Evolutionary conservation across 2,797 vertebrate genomes (phyloP).

Genomic region (Malacoctenus gilli): DNA sequence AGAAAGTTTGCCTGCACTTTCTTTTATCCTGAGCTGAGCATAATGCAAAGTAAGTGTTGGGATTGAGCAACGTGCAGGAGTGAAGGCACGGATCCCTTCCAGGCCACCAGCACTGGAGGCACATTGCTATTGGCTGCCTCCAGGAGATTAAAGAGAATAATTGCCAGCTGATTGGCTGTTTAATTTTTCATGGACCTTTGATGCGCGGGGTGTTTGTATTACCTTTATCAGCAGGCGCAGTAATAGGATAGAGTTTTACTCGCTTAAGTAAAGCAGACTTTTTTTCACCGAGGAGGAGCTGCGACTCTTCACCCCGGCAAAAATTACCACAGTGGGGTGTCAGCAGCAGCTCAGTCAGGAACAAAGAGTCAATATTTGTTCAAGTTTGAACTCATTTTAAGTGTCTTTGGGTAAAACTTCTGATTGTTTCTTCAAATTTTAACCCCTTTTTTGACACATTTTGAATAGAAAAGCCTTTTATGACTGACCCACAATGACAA

Average conservation of each 20-base stretch:
- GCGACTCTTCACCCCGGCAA: conserved; percentile 16
- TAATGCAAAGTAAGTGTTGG: conserved; percentile 79
- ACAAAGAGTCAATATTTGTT: too few species aligned
- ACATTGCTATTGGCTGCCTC: conserved; percentile 83
- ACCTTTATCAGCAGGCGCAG: conserved; percentile 77
- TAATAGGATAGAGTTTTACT: conserved; percentile 74
- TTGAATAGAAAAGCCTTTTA: too few species aligned
- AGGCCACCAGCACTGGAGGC: conserved; percentile 75
- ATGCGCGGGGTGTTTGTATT: conserved; percentile 76
- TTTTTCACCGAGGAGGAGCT: conserved; percentile 31
- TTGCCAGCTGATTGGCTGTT: conserved; percentile 86
- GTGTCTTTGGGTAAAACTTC: too few species aligned
- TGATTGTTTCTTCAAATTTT: too few species aligned
- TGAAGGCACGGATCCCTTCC: conserved; percentile 71
- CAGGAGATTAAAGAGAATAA: conserved; percentile 86
- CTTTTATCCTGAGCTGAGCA: conserved; percentile 77
- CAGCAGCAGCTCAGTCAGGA: background rate
- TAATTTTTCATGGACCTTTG: conserved; percentile 83
- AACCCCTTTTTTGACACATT: too few species aligned
- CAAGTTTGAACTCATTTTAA: too few species aligned
- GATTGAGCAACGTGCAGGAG: conserved; percentile 70
- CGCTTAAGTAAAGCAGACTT: conserved; percentile 67
- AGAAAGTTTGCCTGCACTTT: conserved; percentile 69
- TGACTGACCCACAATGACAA: too few species aligned
- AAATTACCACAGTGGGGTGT: background rate